Base-by-base conservation (phyloP, 2,888 invertebrate species). In the Lycia hirtaria region DNA sequence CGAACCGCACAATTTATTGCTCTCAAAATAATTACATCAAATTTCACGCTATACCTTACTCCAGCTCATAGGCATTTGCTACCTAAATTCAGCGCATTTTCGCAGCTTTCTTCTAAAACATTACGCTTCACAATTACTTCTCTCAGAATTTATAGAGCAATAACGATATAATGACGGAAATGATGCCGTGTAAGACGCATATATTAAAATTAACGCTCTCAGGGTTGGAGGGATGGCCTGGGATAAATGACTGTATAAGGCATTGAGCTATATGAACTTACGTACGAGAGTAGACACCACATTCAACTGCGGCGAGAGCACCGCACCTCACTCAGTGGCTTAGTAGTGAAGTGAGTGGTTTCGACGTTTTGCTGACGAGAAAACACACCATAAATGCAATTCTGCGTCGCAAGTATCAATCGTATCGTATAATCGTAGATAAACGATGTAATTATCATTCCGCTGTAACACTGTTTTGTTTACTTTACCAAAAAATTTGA, bases 81-180 rank as follows among this genome's bases (percentile, higher is more conserved):
- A 33, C 22, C 33, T 22, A n/a, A 30, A 45, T 45, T 45, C 14
- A 30, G 26, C 26, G 15, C 30, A 20, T 35, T 44, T 56, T 47
- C 56, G 19, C 43, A 57, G 47, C 41, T 56, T 49, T 56, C 37
- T 56, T 50, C 33, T 40, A 37, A 20, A 52, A 51, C 56, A 50
- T 56, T 40, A 22, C 40, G 40, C 50, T 40, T 53, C 59, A 63
- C 60, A 72, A 75, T 74, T 71, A 73, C 72, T 72, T 65, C 67
- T 71, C 72, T 67, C 69, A 64, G 71, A 78, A 81, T 81, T 80
- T 79, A 82, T 77, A 68, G 68, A 70, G 75, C 75, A 77, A 78
- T 81, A 82, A 80, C 76, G 74, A 74, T 73, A 74, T 80, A 80
- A 82, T 80, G 75, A 78, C 75, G 78, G 75, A 77, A 81, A 76